phyloP scores from a whole-genome alignment of 2,888 invertebrate species.

The Lottia gigantea region DNA sequence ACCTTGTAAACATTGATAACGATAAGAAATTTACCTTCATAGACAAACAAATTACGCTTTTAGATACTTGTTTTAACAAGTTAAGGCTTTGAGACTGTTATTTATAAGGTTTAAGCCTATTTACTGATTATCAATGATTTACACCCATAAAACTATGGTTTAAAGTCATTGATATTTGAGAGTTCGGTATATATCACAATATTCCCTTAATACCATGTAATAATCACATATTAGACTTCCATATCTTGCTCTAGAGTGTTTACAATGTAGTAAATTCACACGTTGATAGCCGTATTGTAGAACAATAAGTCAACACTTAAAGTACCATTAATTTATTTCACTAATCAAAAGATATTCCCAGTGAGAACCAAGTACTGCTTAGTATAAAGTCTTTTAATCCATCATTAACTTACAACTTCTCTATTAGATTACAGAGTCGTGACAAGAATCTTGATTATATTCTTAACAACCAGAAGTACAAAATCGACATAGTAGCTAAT shows the following conservation, averaged over 20 bases:
- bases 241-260: not conserved
- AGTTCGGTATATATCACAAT: not conserved
- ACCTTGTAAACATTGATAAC: no score
- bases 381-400: no score
- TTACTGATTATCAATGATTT: slow-evolving; percentile 2
- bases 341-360: not conserved
- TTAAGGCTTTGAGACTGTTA: not conserved
- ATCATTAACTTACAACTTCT: no score
- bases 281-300: slow-evolving; percentile 9
- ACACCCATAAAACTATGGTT: not conserved
- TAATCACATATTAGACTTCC: slow-evolving; percentile 5
- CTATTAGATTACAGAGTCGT: no score
- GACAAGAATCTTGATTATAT: no score
- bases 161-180: slow-evolving; percentile 2
- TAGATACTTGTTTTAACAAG: slow-evolving; percentile 2
- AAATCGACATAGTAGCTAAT: no score
- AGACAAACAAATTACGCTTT: slow-evolving; percentile 5
- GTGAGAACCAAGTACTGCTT: no score
- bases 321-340: not conserved
- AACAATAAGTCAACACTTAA: slow-evolving; percentile 5
- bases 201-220: slow-evolving; percentile 8
- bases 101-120: slow-evolving; percentile 1
- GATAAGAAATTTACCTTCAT: not conserved
- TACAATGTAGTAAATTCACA: slow-evolving; percentile 9
- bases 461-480: no score